Base-by-base conservation (phyloP, 2,888 invertebrate species). In the Agriopis marginaria region DNA sequence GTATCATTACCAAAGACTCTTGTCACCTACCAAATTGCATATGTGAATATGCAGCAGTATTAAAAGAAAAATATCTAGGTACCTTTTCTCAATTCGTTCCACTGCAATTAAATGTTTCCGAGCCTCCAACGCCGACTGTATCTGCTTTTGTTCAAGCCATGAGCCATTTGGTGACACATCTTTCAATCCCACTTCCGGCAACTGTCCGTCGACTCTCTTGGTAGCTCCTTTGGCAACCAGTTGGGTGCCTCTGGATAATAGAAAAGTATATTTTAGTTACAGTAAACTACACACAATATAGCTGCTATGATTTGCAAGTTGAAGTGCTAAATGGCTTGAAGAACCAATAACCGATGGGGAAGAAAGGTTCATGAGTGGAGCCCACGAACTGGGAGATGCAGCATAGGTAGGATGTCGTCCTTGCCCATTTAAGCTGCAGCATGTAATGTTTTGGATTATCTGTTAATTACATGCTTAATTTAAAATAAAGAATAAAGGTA, bases 101-200 rank as follows among this genome's bases (percentile, higher is more conserved):
- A 94, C 90, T 77, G 90, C 93, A 56, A 96, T 82, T 32, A 96
- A 80, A 50, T 90, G 87, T 79, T 94, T 95, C 45, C 95, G 89
- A 9, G 92, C 92, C 69, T 94, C 94, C 50, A 96, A 81, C 10
- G 95, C 92, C 50, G 94, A 91, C 77, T 96, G 95, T 66, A 95
- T 89, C 78, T 95, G 95, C 84, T 95, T 95, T 71, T 94, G 89
- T 76, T 96, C 95, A 11, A 96, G 81, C 95, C 95, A 95, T 0
- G 95, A 94, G 9, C 94, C 92, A 79, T 90, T 93, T 1, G 96
- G 95, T 14, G 87, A 78, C 6, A 95, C 93, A 75, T 95, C 93
- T 79, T 96, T 96, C 40, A 88, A 79, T 0, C 95, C 96, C 51
- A 88, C 79, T 75, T 91, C 94, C 0, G 96, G 96, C 40, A 96